Evolutionary conservation across 1,140 invertebrate genomes (phyloP), one percentile per base, ranked within the genome.

Genomic region (Melipona quadrifasciata): DNA sequence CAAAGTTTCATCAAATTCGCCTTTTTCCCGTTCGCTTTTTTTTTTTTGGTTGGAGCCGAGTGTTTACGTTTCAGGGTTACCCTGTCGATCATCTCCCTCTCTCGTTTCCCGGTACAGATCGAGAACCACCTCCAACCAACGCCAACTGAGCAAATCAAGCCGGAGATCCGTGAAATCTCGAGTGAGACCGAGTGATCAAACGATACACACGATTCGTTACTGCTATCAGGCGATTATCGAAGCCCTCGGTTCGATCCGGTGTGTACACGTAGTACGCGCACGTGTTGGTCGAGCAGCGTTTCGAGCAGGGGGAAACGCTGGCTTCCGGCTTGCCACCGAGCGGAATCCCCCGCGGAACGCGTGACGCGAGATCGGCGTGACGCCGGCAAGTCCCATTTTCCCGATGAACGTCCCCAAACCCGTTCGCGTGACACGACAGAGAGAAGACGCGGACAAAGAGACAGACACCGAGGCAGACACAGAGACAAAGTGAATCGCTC

Each of bases 381-480:
- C 65, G 17, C 21, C 17, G 67, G 14, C 2, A 31, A 31, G n/a
- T 27, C 10, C 61, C 64, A 47, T 51, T 72, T 27, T 12, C 65
- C 53, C 47, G 12, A 6, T 31, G 65, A 47, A 70, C n/a, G 21
- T 14, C 11, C 39, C 39, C 19, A 31, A 55, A 53, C 47, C 19
- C 2, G 11, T 47, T 75, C 72, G 61, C 72, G 58, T 51, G 21
- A 39, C 21, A 51, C 87, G 82, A 89, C 82, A 81, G 83, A 80
- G 81, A 82, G 75, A 82, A 89, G 87, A 86, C 84, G 80, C 57
- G 80, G 85, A 86, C 78, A 84, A 79, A 86, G 65, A 85, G 79
- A 89, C 86, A 87, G 86, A 58, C 57, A 58, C 24, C 57, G 57
- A 58, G 58, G 58, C 58, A 61, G 58, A 89, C 82, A 89, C 70